Evolutionary conservation across 1,140 invertebrate species (phyloP), one percentile per base, ranked within the genome.

Genomic region (Planococcus citri): DNA sequence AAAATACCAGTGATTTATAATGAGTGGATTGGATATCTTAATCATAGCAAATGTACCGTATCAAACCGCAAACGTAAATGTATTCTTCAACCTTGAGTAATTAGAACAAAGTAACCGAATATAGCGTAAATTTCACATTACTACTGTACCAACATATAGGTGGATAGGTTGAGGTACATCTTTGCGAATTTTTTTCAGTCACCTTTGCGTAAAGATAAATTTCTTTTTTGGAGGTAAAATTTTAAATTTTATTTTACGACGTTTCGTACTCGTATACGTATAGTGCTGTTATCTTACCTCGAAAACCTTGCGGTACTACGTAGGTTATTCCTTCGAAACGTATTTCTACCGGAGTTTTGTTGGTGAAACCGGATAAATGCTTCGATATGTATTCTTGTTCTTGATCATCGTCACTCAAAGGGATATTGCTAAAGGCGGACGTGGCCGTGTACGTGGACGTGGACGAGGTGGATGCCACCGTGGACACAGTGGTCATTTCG

Each of bases 241-340:
- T n/a, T n/a, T n/a, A n/a, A n/a, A n/a, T n/a, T n/a, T n/a, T n/a
- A n/a, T n/a, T 33, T 33, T 33, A 12, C 29, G 29, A 33, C 29
- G 12, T n/a, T n/a, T 33, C 29, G 29, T 6, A 3, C 29, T 33
- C 29, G 3, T 33, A n/a, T n/a, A n/a, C n/a, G n/a, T n/a, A n/a
- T n/a, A n/a, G n/a, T n/a, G n/a, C n/a, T 33, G 29, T 33, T 33
- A 33, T 33, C 51, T 27, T 64, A 64, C 60, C 60, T 64, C 20
- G 9, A 17, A 64, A 64, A 14, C 60, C 60, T 25, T 25, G 22
- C 10, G 10, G 60, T 4, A 64, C 60, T 12, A 27, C 10, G 22
- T 64, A 64, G 22, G 22, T 27, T 10, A 64, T 64, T 25, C 25
- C 25, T 64, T 64, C 60, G 60, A 64, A 64, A 6, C 60, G 60